Percentiles rank a stretch among this genome's conserved stretches.
Evolutionary conservation across 2,797 vertebrate species (phyloP).

Genomic region (Crocodylus rhombifer): DNA sequence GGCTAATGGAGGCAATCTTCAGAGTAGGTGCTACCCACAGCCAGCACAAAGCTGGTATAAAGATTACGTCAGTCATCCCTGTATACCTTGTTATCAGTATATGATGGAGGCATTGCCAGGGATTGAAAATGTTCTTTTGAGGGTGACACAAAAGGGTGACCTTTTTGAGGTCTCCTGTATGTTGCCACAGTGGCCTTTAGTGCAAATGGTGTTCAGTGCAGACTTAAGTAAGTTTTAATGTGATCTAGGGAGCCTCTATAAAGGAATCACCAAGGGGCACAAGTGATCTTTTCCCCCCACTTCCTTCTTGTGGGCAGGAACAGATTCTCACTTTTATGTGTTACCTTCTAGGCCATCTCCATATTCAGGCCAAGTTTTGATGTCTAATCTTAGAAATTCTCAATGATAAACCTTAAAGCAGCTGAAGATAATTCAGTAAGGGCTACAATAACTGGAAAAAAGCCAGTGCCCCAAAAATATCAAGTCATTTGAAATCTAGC

Average conservation of each 20-base stretch:
- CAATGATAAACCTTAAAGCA: conserved; percentile 20
- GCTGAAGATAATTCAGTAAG: conserved; percentile 11
- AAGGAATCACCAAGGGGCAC: background rate
- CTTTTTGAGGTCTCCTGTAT: background rate
- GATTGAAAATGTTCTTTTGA: background rate
- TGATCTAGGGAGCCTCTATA: background rate
- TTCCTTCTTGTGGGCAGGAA: background rate
- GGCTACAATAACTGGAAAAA: background rate
- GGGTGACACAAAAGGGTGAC: background rate
- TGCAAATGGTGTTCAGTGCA: background rate
- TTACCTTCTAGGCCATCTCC: background rate
- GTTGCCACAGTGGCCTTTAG: background rate
- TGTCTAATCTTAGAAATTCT: background rate
- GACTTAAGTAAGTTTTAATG: background rate
- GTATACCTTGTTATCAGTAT: background rate
- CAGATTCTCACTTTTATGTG: background rate
- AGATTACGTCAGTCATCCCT: background rate
- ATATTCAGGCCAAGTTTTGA: background rate
- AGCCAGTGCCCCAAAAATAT: background rate
- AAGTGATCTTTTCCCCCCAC: background rate
- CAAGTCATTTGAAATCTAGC: background rate
- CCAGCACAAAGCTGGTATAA: fast-evolving
- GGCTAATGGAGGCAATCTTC: background rate
- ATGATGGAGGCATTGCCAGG: background rate
- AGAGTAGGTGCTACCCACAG: background rate